Evolutionary conservation across 2,888 invertebrate species (phyloP), one percentile per base, ranked within the genome.

Genomic region (Phalangium opilio): DNA sequence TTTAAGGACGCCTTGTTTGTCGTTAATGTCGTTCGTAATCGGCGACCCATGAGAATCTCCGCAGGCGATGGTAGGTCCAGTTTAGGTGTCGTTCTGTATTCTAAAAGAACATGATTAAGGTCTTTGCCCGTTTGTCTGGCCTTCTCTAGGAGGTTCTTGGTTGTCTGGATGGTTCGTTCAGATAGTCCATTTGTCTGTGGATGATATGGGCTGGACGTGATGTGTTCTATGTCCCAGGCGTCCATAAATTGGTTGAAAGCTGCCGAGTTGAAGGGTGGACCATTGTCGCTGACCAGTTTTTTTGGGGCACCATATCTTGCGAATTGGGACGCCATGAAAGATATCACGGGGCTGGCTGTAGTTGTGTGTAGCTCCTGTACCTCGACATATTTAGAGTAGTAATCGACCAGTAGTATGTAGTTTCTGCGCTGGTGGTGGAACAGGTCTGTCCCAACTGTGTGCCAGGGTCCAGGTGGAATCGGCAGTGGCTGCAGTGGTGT

Each of bases 301-400:
- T 43, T 27, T 15, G 35, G 42, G 15, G 42, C 42, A 7, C 41
- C 36, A 35, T 36, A 42, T n/a, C 21, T 7, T 15, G 47, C 47
- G 32, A 40, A 43, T 17, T 20, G 34, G 14, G 40, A 21, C 43
- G 43, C 44, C 10, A 43, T 15, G 3, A 41, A 39, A 20, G 19
- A 40, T 11, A 48, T 48, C 10, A 48, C 42, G 10, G 47, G 18
- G 5, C 15, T 17, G n/a, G 35, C 15, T 18, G 36, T 40, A 20
- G 34, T 43, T 8, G 33, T 7, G 20, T 43, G 39, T 10, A 43
- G 20, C 21, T 33, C 17, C 20, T 44, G 33, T 14, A 39, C 15
- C 19, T 39, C 40, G 20, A 44, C 35, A 33, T 32, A 48, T 19
- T 48, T 48, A 12, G 42, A 36, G 12, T 42, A 47, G 21, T 47